These are phyloP conservation scores for Lordiphosa collinella DNA, from an alignment of 1,140 invertebrate genomes.

Conservation along the genomic window DNA sequence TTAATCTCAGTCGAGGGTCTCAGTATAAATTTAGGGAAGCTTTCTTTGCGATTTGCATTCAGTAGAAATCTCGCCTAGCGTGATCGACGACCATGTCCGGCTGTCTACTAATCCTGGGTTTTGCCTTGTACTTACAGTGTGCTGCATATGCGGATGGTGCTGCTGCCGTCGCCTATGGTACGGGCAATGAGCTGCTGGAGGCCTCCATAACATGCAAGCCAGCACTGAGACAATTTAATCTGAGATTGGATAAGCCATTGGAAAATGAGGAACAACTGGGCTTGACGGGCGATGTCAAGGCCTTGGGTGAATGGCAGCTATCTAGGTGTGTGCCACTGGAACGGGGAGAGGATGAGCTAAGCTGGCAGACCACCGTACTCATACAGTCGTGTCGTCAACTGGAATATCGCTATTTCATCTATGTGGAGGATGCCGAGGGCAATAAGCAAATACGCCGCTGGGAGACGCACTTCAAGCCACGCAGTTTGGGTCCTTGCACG, in stretches of 20 bases:
- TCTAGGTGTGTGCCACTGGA: constrained; percentile 76
- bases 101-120: constrained; percentile 47
- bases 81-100: constrained; percentile 27
- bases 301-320: constrained; percentile 80
- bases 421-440: constrained; percentile 67
- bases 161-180: constrained; percentile 29
- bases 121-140: constrained; percentile 61
- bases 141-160: constrained; percentile 55
- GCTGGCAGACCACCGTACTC: constrained; percentile 79
- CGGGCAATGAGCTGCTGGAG: constrained; percentile 47
- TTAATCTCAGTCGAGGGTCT: constrained; percentile 19
- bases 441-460: constrained; percentile 83
- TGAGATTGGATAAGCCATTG: constrained; percentile 44
- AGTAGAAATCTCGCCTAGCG: constrained; percentile 29
- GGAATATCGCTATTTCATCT: constrained; percentile 87
- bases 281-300: constrained; percentile 78
- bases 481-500: constrained; percentile 61
- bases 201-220: constrained; percentile 43
- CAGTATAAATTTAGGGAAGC: constrained; percentile 22
- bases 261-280: constrained; percentile 78
- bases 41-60: constrained; percentile 13
- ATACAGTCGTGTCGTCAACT: constrained; percentile 83
- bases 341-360: constrained; percentile 47
- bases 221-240: constrained; percentile 50
- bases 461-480: constrained; percentile 87